Base-by-base conservation (phyloP, 2,113 vertebrate species). In the Illadopsis cleaveri region DNA sequence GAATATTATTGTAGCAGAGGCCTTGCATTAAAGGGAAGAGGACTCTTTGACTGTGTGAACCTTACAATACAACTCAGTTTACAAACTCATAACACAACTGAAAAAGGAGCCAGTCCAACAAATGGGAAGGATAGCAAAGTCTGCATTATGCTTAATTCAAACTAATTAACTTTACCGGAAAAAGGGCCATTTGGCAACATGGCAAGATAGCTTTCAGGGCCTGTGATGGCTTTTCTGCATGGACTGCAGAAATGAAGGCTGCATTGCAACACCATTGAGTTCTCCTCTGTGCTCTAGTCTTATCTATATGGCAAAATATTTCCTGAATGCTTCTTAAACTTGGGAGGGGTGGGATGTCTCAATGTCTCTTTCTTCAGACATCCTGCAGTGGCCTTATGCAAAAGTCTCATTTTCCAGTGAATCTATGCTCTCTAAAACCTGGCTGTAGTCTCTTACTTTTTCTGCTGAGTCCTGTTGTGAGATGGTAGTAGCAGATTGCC, bases 141-240 rank as follows among this genome's bases (percentile, higher is more conserved):
- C 51, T 65, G 20, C 61, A 57, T 80, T 28, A 57, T 37, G 6
- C 33, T 82, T 28, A 23, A 62, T 82, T 42, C 28, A 77, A 50
- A 42, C 50, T 42, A 65, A 77, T 54, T 70, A 72, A 6, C 18
- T 90, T 85, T 80, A 62, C 58, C 27, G 58, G 79, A 38, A 81
- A 62, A 90, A 54, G 11, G 7, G 9, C 20, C 60, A 12, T 88
- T 73, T 93, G 76, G 70, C 75, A 93, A 65, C 15, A 45, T 12
- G 50, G 70, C 25, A 90, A 95, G 93, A 93, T 9, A 83, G 22
- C 23, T 94, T 85, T 88, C 66, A 82, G 53, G 25, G 24, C 11
- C 48, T 82, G 10, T 61, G 53, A 40, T 65, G 57, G 27, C 20
- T 90, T 82, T 91, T 90, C 57, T 82, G 44, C 40, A 57, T 31